Base-by-base conservation (phyloP, 2,797 vertebrate species). In the Poeciliopsis infans region DNA sequence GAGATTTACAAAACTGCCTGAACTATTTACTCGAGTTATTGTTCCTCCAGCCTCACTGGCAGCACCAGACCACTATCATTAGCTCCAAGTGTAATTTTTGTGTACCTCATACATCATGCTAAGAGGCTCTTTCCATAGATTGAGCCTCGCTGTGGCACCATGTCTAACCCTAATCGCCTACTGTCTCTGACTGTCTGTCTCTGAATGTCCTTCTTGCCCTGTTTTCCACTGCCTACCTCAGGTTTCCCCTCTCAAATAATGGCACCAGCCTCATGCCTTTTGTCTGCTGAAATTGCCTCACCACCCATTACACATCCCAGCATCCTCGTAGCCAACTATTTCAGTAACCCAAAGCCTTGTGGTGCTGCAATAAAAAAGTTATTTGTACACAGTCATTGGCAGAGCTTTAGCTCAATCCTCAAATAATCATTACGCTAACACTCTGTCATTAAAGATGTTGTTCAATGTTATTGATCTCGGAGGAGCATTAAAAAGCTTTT, bases 101-200 rank as follows among this genome's bases (percentile, higher is more conserved):
- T 80, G 76, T 77, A 51, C 69, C 76, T 86, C 87, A 73, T 94
- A 83, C 79, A 92, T 94, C 91, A 93, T 83, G 86, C 74, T 94
- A 92, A 94, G 90, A 94, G 92, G 91, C 88, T 43, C 87, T 93
- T 93, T 92, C 89, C 90, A 93, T 94, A 92, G 93, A 94, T 93
- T 85, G 85, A 82, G 85, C 72, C 87, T 39, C 0, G 76, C 91
- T 57, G 83, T 90, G 94, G 94, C 94, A 93, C 93, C 92, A 86
- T 3, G 82, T 92, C 91, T 89, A 82, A 90, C 91, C 93, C 89
- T 93, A 94, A 94, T 93, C 90, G 88, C 92, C 92, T 75, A 78
- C 91, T 86, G 91, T 92, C 91, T 91, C 90, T 86, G 85, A 0
- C 86, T 81, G 88, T 87, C 92, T 93, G 90, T 90, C 89, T 92